Evolutionary conservation across 2,113 vertebrate species (phyloP).

Genomic region (Aythya baeri): DNA sequence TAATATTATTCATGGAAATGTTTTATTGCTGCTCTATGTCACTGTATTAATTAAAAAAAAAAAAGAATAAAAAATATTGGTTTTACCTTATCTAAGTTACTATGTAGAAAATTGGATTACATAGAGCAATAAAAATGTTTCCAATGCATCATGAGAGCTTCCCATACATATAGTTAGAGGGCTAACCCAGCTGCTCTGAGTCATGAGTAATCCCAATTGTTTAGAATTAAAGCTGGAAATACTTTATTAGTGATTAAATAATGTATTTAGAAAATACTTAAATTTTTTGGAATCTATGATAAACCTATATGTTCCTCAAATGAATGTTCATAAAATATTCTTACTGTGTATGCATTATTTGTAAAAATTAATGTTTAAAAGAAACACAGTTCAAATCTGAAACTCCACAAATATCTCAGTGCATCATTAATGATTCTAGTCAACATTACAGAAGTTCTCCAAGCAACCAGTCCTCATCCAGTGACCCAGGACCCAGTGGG

Average conservation of each 20-base stretch:
- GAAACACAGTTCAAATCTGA: slow-evolving; percentile 58
- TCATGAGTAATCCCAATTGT: neutral
- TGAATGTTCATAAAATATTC: neutral
- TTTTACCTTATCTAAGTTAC: neutral
- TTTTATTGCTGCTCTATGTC: neutral
- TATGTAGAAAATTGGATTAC: neutral
- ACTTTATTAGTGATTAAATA: neutral
- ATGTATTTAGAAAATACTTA: neutral
- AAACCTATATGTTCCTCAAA: neutral
- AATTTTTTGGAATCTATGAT: neutral
- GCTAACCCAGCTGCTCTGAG: neutral
- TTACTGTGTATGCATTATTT: neutral
- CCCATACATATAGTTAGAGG: neutral
- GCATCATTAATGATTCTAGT: slow-evolving; percentile 73
- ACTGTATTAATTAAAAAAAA: neutral
- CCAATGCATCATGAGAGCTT: neutral
- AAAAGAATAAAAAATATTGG: neutral
- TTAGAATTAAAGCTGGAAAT: neutral
- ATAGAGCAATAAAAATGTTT: neutral
- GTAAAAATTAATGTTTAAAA: neutral
- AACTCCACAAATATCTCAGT: slow-evolving; percentile 57
- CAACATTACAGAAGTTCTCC: slow-evolving; percentile 92
- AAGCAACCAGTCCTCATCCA: slow-evolving; percentile 97
- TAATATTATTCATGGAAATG: neutral
- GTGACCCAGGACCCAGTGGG: slow-evolving; percentile 90